These are phyloP conservation scores for Pogonophryne albipinna DNA, from an alignment of 2,797 vertebrate species.

Conservation along the genomic window DNA sequence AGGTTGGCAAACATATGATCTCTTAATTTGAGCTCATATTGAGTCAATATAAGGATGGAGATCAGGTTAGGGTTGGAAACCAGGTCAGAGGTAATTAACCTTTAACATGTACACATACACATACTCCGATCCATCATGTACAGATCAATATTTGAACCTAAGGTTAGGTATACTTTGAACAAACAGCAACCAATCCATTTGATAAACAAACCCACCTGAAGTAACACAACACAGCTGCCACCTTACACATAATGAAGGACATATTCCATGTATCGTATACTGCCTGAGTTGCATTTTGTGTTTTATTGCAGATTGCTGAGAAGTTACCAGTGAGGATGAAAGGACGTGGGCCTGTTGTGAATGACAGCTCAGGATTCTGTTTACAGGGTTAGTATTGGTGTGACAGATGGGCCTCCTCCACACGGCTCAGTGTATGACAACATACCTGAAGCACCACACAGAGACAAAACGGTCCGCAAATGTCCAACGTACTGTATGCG, in stretches of 20 bases:
- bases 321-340: constrained; percentile 32
- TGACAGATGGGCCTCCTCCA: constrained; percentile 80
- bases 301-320: constrained; percentile 9
- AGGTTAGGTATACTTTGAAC: constrained; percentile 28
- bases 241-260: neutral
- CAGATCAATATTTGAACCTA: constrained; percentile 55
- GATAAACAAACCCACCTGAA: neutral
- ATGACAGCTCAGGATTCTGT: constrained; percentile 73
- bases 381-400: constrained; percentile 56
- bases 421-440: constrained; percentile 64
- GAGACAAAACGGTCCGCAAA: constrained; percentile 43
- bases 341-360: constrained; percentile 61
- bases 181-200: constrained; percentile 1
- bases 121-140: constrained; percentile 35
- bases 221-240: neutral
- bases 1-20: constrained; percentile 10
- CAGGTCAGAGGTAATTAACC: constrained; percentile 59
- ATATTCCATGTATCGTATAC: neutral
- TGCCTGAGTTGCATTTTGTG: neutral
- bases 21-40: constrained; percentile 21
- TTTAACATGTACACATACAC: constrained; percentile 31
- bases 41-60: constrained; percentile 12
- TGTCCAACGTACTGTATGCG: constrained; percentile 31
- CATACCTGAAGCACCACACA: constrained; percentile 65
- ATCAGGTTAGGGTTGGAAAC: constrained; percentile 13